Evolutionary conservation across 2,888 invertebrate genomes (phyloP).

Genomic region (Salpingus planirostris): DNA sequence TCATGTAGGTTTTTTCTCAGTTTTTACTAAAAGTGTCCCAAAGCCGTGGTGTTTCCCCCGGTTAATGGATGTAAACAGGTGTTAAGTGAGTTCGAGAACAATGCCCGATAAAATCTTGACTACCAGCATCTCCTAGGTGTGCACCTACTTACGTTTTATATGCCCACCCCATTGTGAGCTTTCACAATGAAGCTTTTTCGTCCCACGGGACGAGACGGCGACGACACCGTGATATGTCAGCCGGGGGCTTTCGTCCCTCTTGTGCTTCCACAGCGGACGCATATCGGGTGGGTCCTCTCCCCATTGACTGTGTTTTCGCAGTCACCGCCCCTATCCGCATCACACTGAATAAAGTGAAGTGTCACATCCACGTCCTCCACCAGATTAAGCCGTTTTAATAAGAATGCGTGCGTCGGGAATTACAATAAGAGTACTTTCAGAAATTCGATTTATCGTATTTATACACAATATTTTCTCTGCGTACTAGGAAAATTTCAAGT

Average conservation of each 20-base stretch:
- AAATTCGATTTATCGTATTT: neutral
- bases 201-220: conserved; percentile 13
- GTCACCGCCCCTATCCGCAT: conserved; percentile 19
- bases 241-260: no score
- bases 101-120: conserved; percentile 27
- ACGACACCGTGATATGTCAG: conserved; percentile 1
- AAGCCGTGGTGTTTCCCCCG: neutral
- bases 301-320: conserved; percentile 15
- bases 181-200: no score
- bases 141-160: conserved; percentile 5
- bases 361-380: no score
- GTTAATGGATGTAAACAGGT: conserved; percentile 5
- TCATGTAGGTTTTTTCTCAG: no score
- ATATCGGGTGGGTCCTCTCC: conserved; percentile 5
- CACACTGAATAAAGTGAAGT: neutral
- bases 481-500: no score
- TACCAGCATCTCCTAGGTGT: conserved; percentile 24
- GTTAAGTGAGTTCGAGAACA: conserved; percentile 8
- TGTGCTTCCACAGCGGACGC: no score
- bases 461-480: neutral
- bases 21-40: no score
- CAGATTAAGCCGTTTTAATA: no score
- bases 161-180: no score
- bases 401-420: no score
- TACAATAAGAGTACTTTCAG: no score